A percentile compares a stretch with the other conserved stretches of the same genome.
Evolutionary conservation across 2,888 invertebrate genomes (phyloP).

Genomic region (Tricholauxania praeusta): DNA sequence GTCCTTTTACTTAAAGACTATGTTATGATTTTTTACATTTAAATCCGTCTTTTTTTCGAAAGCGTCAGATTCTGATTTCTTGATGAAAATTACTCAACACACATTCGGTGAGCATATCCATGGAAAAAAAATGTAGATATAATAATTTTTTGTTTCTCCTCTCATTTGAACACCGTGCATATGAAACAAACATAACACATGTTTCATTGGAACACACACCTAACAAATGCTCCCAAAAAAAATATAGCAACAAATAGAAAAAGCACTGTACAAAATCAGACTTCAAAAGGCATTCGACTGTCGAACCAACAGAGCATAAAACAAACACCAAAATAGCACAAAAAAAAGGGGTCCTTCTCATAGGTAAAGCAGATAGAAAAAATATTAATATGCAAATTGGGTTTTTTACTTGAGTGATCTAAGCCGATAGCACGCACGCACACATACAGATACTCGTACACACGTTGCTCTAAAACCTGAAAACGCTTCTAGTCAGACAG

Average conservation of each 20-base stretch:
- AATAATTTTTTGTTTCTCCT: no score
- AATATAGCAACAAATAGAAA: not conserved
- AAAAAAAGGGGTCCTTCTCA: not conserved
- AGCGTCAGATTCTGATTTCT: no score
- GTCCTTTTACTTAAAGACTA: no score
- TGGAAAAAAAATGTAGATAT: no score
- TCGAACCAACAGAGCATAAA: not conserved
- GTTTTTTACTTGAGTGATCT: conserved; percentile 66
- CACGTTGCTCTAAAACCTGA: no score
- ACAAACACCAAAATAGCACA: not conserved
- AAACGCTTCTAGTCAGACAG: conserved; percentile 11
- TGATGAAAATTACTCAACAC: no score
- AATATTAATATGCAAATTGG: conserved; percentile 67
- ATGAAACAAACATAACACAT: conserved; percentile 2
- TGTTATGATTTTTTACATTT: no score
- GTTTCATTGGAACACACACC: not conserved
- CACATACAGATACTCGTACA: not conserved
- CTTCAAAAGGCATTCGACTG: not conserved
- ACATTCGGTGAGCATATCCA: no score
- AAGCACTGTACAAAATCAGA: not conserved
- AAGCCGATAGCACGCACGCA: conserved; percentile 57
- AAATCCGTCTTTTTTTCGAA: no score
- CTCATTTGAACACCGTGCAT: no score
- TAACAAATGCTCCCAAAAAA: not conserved
- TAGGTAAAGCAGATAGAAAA: conserved; percentile 40